Percentiles rank a stretch among this genome's conserved stretches.
Conservation (phyloP, 2,797 vertebrate species). For the Salarias fasciatus region DNA sequence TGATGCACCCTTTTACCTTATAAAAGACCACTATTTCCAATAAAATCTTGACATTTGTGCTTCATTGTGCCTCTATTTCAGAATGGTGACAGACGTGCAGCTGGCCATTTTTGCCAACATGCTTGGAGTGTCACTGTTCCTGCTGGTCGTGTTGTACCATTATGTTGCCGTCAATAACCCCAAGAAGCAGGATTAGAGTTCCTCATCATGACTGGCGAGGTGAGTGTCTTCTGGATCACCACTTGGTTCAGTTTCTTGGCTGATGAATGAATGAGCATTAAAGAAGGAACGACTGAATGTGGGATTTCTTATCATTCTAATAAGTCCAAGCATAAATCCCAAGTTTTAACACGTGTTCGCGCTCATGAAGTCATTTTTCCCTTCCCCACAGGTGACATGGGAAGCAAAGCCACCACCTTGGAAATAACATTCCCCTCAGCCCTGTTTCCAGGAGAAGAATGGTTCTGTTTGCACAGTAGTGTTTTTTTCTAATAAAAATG, state of each 20-base stretch:
- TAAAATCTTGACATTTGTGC: too few relatives aligned
- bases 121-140: slow-evolving; percentile 95
- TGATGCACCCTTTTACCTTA: too few relatives aligned
- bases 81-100: slow-evolving; percentile 98
- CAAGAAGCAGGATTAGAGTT: slow-evolving; percentile 90
- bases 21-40: too few relatives aligned
- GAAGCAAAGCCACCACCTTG: slow-evolving; percentile 28
- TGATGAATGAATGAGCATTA: too few relatives aligned
- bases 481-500: slow-evolving; percentile 77
- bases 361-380: not conserved
- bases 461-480: slow-evolving; percentile 61
- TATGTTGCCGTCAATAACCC: slow-evolving; percentile 99
- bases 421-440: slow-evolving; percentile 49
- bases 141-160: slow-evolving; percentile 95
- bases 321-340: too few relatives aligned
- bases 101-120: slow-evolving; percentile 98
- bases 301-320: too few relatives aligned
- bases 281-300: too few relatives aligned
- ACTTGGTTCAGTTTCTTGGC: too few relatives aligned
- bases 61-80: slow-evolving; percentile 60
- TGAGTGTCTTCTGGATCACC: too few relatives aligned
- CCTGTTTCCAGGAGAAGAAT: slow-evolving; percentile 30
- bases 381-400: slow-evolving; percentile 54
- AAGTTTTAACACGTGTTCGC: too few relatives aligned
- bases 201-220: slow-evolving; percentile 39